A percentile compares a stretch with the other conserved stretches of the same genome.
Conservation (phyloP, 2,797 vertebrate genomes). For the Microtus californicus region DNA sequence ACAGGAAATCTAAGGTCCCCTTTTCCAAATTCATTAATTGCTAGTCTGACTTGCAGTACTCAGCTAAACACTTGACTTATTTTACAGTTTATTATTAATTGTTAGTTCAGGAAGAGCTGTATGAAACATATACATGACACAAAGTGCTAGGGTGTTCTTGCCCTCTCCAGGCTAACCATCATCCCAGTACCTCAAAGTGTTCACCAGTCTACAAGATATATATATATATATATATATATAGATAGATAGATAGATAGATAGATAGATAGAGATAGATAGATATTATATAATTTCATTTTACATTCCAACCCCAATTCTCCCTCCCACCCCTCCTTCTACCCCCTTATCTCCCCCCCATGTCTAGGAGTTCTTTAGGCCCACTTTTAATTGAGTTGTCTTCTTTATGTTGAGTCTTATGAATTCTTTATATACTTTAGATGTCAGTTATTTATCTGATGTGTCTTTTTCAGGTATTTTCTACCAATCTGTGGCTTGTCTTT, state of each 20-base stretch:
- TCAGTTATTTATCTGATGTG: not conserved
- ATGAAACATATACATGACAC: not conserved
- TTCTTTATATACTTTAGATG: not conserved
- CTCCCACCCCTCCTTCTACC: too few relatives aligned
- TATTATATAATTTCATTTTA: too few relatives aligned
- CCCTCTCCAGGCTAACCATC: not conserved
- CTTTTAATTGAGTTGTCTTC: not conserved
- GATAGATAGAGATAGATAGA: too few relatives aligned
- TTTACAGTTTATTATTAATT: not conserved
- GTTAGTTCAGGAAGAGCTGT: not conserved
- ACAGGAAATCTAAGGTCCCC: not conserved
- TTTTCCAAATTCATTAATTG: not conserved
- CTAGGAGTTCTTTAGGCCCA: not conserved
- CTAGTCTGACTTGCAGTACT: not conserved
- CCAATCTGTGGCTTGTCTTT: not conserved
- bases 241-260: too few relatives aligned
- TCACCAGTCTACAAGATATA: not conserved
- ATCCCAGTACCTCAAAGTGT: not conserved
- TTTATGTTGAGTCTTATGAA: not conserved
- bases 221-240: too few relatives aligned
- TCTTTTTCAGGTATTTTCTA: not conserved
- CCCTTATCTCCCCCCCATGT: too few relatives aligned
- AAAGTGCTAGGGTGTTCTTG: not conserved
- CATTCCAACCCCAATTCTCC: too few relatives aligned
- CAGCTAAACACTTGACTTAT: not conserved